These are phyloP conservation scores for Diglossa brunneiventris DNA, from an alignment of 2,113 vertebrate genomes.

Conservation along the genomic window DNA sequence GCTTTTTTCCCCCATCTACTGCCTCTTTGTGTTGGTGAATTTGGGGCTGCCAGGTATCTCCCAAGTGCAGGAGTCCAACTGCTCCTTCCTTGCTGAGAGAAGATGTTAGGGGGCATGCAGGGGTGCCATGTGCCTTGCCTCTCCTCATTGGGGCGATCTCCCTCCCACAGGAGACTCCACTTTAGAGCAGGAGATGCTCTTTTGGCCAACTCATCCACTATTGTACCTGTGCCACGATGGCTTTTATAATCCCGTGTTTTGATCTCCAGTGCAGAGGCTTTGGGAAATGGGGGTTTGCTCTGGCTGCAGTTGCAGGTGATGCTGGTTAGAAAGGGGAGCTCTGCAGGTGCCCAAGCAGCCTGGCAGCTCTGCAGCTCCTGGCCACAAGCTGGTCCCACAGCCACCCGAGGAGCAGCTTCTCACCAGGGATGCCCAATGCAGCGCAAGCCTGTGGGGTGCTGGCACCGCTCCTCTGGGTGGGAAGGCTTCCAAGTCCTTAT, in stretches of 20 bases:
- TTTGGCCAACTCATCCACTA: neutral
- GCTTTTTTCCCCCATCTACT: neutral
- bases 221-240: neutral
- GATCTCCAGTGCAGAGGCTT: neutral
- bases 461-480: neutral
- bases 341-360: neutral
- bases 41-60: neutral
- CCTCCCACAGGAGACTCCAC: neutral
- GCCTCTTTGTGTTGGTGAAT: neutral
- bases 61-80: neutral
- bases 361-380: neutral
- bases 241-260: neutral
- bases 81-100: neutral
- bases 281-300: neutral
- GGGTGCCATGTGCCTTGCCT: accelerated
- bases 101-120: accelerated
- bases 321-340: neutral
- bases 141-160: neutral
- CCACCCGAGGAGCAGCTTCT: neutral
- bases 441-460: neutral
- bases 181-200: neutral
- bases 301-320: neutral
- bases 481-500: neutral
- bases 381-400: neutral
- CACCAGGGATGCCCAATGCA: neutral